Base-by-base conservation (phyloP, 2,888 invertebrate genomes). In the Drosophila paracracens region DNA sequence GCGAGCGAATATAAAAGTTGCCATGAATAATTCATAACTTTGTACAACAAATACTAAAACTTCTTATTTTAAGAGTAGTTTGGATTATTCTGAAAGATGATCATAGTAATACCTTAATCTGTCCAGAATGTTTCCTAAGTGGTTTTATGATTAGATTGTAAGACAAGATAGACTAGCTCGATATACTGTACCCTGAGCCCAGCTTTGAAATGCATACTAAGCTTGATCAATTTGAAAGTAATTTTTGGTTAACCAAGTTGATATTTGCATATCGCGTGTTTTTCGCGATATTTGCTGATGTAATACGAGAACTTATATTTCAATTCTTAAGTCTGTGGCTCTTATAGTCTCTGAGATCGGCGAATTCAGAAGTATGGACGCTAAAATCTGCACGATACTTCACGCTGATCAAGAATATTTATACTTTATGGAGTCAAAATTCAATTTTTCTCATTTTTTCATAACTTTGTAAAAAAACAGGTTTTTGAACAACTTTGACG, bases 251-350 rank as follows among this genome's bases (percentile, higher is more conserved):
- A 1, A n/a, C 0, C 4, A n/a, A n/a, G 33, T 33, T 33, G 33
- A 10, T 10, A n/a, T n/a, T 10, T n/a, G 10, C 40, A 10, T 0
- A 13, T 7, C 6, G 13, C 1, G 0, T 1, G 43, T 2, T 13
- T 4, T 13, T 46, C 3, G 3, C 2, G 21, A 7, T 13, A 46
- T 21, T 16, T 38, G 38, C 18, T 13, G 25, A 7, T 25, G 7
- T 7, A 46, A 16, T 16, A 7, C 4, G 16, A 46, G 4, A 46
- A 2, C 0, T 16, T 46, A 25, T 21, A 25, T 2, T 16, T 16
- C 0, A 7, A 25, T 1, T 46, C 13, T 2, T 2, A 46, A 21
- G 13, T 13, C 4, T 4, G 1, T 13, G 7, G 4, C 2, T 16
- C 0, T 13, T 21, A 21, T 21, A 46, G 21, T 21, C 7, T 4